Conservation (phyloP, 2,113 vertebrate species). For the Chiloscyllium plagiosum region DNA sequence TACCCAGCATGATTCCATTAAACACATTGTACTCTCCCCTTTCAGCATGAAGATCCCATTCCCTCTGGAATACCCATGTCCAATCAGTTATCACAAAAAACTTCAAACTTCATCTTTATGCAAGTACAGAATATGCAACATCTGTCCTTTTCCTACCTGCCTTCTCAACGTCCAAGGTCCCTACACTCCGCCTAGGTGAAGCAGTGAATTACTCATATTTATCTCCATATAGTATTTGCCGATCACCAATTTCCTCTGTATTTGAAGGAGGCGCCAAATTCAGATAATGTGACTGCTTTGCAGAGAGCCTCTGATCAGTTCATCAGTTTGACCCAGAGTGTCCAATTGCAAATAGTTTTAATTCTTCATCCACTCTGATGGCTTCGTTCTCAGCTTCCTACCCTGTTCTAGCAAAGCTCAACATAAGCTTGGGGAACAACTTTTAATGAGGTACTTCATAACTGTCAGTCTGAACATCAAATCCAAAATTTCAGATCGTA, state of each 20-base stretch:
- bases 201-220: background rate
- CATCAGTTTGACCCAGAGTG: background rate
- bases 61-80: background rate
- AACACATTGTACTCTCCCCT: background rate
- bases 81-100: background rate
- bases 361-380: background rate
- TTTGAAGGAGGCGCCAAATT: background rate
- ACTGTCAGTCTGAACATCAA: background rate
- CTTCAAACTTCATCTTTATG: background rate
- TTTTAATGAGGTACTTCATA: background rate
- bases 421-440: background rate
- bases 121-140: background rate
- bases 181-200: background rate
- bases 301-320: background rate
- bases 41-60: background rate
- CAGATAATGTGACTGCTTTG: background rate
- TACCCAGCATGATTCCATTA: background rate
- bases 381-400: background rate
- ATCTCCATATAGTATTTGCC: background rate
- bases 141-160: background rate
- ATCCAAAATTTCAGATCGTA: background rate
- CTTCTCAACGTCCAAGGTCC: background rate
- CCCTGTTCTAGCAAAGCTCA: background rate
- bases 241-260: background rate
- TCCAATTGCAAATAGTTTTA: background rate